phyloP scores from a whole-genome alignment of 2,797 vertebrate genomes.

The Acipenser transmontanus region DNA sequence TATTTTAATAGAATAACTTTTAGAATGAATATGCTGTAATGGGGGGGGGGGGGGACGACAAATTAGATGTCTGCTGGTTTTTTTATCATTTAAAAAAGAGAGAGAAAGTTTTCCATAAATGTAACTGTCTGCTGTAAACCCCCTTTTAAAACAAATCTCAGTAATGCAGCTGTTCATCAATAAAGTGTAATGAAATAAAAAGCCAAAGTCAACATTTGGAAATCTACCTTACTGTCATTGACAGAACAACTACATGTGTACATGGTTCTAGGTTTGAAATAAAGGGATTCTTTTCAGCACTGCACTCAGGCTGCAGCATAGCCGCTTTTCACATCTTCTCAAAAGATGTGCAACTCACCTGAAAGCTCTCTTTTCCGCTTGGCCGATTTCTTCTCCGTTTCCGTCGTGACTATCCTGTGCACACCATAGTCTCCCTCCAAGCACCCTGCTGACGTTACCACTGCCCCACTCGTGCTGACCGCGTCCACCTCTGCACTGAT shows the following conservation, averaged over 20 bases:
- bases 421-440: conserved; percentile 66
- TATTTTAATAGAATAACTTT: no score
- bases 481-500: conserved; percentile 51
- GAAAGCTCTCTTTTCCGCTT: conserved; percentile 75
- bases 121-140: no score
- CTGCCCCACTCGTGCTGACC: conserved; percentile 53
- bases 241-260: background rate
- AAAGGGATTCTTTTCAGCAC: background rate
- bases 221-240: background rate
- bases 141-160: no score
- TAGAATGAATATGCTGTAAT: no score
- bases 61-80: no score
- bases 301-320: background rate
- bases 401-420: conserved; percentile 54
- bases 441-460: conserved; percentile 44
- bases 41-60: no score
- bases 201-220: no score
- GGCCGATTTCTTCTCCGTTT: conserved; percentile 74
- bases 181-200: conserved; percentile 4
- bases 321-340: background rate
- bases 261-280: background rate
- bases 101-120: no score
- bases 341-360: conserved; percentile 64
- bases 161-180: background rate
- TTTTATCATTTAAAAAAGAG: no score